A percentile compares a stretch with the other conserved stretches of the same genome.
Conservation (phyloP, 2,113 vertebrate species). For the Sphyrna mokarran region DNA sequence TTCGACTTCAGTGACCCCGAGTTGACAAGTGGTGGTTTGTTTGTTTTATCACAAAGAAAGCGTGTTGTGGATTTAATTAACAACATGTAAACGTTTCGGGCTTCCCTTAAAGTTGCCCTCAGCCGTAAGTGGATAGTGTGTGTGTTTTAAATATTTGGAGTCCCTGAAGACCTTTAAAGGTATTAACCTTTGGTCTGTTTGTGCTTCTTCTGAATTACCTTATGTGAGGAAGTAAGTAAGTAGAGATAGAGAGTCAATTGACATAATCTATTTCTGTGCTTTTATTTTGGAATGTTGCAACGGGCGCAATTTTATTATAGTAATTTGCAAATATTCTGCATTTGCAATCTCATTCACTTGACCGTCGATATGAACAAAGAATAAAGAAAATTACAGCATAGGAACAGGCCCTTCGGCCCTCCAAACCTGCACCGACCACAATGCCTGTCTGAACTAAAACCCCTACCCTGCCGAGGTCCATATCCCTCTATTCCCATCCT, state of each 20-base stretch:
- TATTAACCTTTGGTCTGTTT: neutral
- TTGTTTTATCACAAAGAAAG: conserved; percentile 14
- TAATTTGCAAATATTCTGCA: neutral
- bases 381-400: too few species aligned
- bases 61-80: neutral
- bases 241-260: neutral
- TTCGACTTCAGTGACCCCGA: conserved; percentile 1
- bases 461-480: too few species aligned
- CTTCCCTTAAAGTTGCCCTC: neutral
- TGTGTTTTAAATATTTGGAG: neutral
- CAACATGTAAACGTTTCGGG: neutral
- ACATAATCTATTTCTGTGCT: neutral
- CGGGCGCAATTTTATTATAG: neutral
- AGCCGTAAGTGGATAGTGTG: neutral
- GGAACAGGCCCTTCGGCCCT: too few species aligned
- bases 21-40: neutral
- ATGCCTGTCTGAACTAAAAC: too few species aligned
- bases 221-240: neutral
- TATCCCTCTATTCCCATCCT: too few species aligned
- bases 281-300: neutral
- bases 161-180: neutral
- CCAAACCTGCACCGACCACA: too few species aligned
- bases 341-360: neutral
- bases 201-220: neutral
- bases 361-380: neutral